These are phyloP conservation scores for Hypotaenidia philippensis DNA, from an alignment of 2,797 vertebrate species.

Conservation along the genomic window DNA sequence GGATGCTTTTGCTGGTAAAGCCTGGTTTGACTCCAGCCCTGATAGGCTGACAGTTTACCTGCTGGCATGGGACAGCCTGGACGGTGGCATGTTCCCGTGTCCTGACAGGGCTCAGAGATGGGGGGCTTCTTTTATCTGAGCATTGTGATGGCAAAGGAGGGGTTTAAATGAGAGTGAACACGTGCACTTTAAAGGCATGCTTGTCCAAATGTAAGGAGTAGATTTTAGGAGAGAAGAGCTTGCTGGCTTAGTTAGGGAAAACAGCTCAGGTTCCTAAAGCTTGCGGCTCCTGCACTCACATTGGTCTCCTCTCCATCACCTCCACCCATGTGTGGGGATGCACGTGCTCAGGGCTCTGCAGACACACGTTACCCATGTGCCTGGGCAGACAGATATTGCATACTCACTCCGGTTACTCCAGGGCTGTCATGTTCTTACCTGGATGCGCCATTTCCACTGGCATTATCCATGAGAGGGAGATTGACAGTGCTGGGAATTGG, in stretches of 20 bases:
- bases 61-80: not conserved
- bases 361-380: not conserved
- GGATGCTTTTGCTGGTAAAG: not conserved
- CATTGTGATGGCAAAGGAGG: not conserved
- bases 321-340: not conserved
- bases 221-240: not conserved
- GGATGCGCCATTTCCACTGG: not conserved
- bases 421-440: not conserved
- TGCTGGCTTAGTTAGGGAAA: not conserved
- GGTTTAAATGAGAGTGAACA: not conserved
- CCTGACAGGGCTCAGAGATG: accelerated
- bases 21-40: slow-evolving; percentile 57
- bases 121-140: not conserved
- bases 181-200: not conserved
- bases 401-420: not conserved
- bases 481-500: slow-evolving; percentile 16
- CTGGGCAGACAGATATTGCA: not conserved
- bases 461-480: not conserved
- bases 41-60: slow-evolving; percentile 44
- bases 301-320: not conserved
- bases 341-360: not conserved
- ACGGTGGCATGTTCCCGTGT: accelerated
- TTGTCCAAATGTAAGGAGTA: not conserved
- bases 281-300: not conserved
- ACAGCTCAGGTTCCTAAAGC: not conserved